phyloP scores from a whole-genome alignment of 35 echinoderm and acorn worm species.

The Apostichopus japonicus region DNA sequence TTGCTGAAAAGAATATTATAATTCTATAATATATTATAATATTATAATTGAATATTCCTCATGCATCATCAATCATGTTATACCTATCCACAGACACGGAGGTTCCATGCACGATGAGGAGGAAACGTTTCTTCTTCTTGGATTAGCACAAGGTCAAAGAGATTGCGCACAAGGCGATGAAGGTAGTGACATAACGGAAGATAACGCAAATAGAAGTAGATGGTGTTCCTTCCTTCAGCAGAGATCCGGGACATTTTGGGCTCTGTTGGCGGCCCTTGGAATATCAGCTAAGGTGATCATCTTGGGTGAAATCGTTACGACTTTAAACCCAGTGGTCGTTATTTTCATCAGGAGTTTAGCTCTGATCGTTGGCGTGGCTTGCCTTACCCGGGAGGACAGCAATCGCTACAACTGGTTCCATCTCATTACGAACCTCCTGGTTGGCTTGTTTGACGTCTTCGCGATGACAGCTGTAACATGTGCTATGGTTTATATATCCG shows the following conservation, averaged over 20 bases:
- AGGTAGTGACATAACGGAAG: background rate
- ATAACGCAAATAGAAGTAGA: background rate
- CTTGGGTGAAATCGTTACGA: background rate
- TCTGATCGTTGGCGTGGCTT: background rate
- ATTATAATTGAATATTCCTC: too few species aligned
- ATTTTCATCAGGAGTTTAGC: background rate
- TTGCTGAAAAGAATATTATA: too few species aligned
- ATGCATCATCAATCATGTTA: too few species aligned
- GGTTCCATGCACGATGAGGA: too few species aligned
- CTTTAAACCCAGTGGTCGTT: background rate
- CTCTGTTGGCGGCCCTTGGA: background rate
- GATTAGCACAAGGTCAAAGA: too few species aligned
- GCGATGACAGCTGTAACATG: background rate
- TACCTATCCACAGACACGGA: too few species aligned
- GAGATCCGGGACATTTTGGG: background rate
- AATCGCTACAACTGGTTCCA: background rate
- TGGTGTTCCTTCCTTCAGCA: background rate
- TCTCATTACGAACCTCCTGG: background rate
- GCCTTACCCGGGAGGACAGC: background rate
- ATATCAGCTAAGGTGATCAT: background rate
- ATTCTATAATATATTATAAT: too few species aligned
- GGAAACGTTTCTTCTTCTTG: too few species aligned
- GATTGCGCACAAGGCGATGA: too few species aligned
- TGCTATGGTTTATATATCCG: background rate
- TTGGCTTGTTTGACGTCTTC: background rate